Evolutionary conservation across 2,888 invertebrate species (phyloP), one percentile per base, ranked within the genome.

Genomic region (Rhagonycha lutea): DNA sequence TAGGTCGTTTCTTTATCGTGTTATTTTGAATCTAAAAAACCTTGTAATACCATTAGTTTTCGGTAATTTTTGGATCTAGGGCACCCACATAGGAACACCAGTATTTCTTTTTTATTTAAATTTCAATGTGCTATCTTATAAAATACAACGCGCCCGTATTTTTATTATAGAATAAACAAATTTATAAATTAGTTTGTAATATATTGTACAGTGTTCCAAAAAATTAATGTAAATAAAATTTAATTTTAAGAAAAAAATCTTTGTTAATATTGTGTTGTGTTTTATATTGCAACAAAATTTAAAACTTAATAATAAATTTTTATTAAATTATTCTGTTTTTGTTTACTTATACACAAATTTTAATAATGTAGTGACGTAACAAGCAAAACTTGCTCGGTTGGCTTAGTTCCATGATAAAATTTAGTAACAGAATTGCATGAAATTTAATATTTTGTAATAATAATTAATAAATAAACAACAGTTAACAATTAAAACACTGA

Each of bases 181-280:
- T 74, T 69, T 74, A 74, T 67, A 70, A 68, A 29, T 75, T 72
- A 65, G 76, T 70, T 73, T 74, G 77, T 77, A 74, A 69, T 75
- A 65, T 65, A 75, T 72, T 78, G 77, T 78, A 78, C 74, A 78
- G 77, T 78, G 77, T 78, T 78, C 77, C 74, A 70, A 78, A 74
- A 70, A 71, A 71, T 29, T 68, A 73, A 70, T 78, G 80, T 82
- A 81, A 78, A 81, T 80, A 81, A 74, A 47, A 47, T 47, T 76
- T 77, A 77, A 78, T 74, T 79, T 80, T 81, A 79, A 81, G 79
- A 70, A 74, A 47, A 32, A 85, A 78, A 85, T 85, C 85, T 86
- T 86, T 86, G 86, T 86, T 86, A 86, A 84, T 85, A 86, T 86
- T 86, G 85, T 86, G 86, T 86, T 87, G 86, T 86, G 86, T 86